A percentile compares a stretch with the other conserved stretches of the same genome.
phyloP scores from a whole-genome alignment of 2,113 vertebrate genomes.

The Benitochromis conjunctus region DNA sequence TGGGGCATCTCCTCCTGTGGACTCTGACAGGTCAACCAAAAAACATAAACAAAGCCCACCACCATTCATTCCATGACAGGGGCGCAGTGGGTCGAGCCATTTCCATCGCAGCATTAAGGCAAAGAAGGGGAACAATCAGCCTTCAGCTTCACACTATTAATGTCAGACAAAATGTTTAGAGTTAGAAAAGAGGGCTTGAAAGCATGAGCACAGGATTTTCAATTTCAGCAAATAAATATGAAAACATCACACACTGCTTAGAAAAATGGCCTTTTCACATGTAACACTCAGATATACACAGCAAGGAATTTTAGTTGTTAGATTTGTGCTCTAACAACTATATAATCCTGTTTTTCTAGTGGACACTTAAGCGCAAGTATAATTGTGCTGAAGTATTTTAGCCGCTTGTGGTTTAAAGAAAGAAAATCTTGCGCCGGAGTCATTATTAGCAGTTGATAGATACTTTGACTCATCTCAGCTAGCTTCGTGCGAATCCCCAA shows the following conservation, averaged over 20 bases:
- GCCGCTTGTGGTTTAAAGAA: not conserved
- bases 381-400: not conserved
- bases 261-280: not conserved
- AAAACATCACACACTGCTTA: not conserved
- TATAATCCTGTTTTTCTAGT: rapidly evolving
- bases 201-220: not conserved
- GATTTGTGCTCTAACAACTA: not conserved
- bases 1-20: slow-evolving; percentile 85
- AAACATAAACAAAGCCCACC: not conserved
- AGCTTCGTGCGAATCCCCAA: not conserved
- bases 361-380: not conserved
- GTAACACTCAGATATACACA: not conserved
- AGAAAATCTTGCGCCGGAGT: not conserved
- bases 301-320: not conserved
- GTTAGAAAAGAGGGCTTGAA: slow-evolving; percentile 19
- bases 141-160: slow-evolving; percentile 56
- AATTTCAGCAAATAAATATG: not conserved
- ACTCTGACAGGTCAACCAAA: slow-evolving; percentile 74
- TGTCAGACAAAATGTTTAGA: slow-evolving; percentile 39
- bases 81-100: slow-evolving; percentile 17
- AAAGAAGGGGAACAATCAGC: slow-evolving; percentile 73
- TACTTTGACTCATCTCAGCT: not conserved
- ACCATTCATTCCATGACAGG: not conserved
- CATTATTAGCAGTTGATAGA: not conserved
- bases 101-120: slow-evolving; percentile 80